Conservation (phyloP, 2,888 invertebrate species). For the Cryptus viduatorius region DNA sequence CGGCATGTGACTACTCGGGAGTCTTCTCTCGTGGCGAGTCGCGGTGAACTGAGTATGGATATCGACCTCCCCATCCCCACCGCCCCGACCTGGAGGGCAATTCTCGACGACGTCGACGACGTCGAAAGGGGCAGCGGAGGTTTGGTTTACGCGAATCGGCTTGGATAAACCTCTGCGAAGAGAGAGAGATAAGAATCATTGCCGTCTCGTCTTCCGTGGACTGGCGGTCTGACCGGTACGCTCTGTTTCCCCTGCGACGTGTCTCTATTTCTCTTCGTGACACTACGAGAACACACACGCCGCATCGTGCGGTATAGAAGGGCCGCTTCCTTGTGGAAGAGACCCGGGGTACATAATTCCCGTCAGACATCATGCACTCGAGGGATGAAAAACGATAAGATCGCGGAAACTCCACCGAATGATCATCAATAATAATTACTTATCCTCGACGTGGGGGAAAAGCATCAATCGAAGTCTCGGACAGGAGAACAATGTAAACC, state of each 20-base stretch:
- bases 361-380: background rate
- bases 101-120: slow-evolving; percentile 62
- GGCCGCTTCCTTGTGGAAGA: slow-evolving; percentile 1
- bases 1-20: slow-evolving; percentile 81
- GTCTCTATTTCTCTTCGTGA: slow-evolving; percentile 64
- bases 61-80: slow-evolving; percentile 76
- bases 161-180: background rate
- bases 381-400: background rate
- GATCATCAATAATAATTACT: slow-evolving; percentile 43
- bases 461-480: slow-evolving; percentile 8
- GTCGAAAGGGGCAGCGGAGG: slow-evolving; percentile 39
- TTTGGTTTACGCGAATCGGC: slow-evolving; percentile 24
- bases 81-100: slow-evolving; percentile 59
- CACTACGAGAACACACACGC: slow-evolving; percentile 39
- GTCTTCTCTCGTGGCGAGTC: slow-evolving; percentile 75
- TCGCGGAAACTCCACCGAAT: background rate
- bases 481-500: slow-evolving; percentile 19
- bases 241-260: slow-evolving; percentile 40
- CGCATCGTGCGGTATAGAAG: background rate
- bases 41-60: slow-evolving; percentile 71
- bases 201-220: slow-evolving; percentile 43
- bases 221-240: slow-evolving; percentile 46
- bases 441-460: background rate
- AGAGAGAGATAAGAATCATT: slow-evolving; percentile 58
- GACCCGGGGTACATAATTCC: background rate